Evolutionary conservation across 2,797 vertebrate species (phyloP), one percentile per base, ranked within the genome.

Genomic region (Crax fasciolata): DNA sequence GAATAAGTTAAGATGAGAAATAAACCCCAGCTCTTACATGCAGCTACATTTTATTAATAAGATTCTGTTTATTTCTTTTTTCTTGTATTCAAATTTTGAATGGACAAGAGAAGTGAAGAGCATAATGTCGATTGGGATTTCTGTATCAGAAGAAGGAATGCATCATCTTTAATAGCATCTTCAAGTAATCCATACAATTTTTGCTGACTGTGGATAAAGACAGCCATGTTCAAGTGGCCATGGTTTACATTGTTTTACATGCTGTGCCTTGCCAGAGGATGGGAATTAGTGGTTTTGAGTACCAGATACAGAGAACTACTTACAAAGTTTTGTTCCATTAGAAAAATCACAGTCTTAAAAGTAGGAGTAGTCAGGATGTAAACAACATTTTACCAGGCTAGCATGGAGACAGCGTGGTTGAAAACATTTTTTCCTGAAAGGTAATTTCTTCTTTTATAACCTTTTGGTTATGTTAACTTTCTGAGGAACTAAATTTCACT

Each of bases 331-430:
- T 85, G 10, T 55, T 39, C 24, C 5, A 7, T 59, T 84, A 71
- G 3, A 74, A 67, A 72, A 58, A 58, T n/a, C 13, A 18, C 7
- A 5, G 62, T 85, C 6, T 41, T 72, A 32, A 32, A 76, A 63
- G 13, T 38, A n/a, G 49, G 41, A 44, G 52, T 70, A 43, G 43
- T 58, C 43, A 30, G 25, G 15, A 6, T 59, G 38, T 52, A 39
- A 66, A 30, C 52, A 25, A 18, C 0, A 0, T 79, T 1, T 0
- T 38, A 51, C 49, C 6, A 51, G 68, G 10, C 68, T 83, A 74
- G 6, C 24, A 17, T 58, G 35, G 43, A 75, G 46, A n/a, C 57
- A 68, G 27, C 24, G 9, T 75, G 46, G 6, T 25, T 71, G 70
- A 78, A 44, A 2, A 1, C 3, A 49, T 59, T 46, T 30, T 10